phyloP scores from a whole-genome alignment of 2,113 vertebrate genomes.

The Menura novaehollandiae region DNA sequence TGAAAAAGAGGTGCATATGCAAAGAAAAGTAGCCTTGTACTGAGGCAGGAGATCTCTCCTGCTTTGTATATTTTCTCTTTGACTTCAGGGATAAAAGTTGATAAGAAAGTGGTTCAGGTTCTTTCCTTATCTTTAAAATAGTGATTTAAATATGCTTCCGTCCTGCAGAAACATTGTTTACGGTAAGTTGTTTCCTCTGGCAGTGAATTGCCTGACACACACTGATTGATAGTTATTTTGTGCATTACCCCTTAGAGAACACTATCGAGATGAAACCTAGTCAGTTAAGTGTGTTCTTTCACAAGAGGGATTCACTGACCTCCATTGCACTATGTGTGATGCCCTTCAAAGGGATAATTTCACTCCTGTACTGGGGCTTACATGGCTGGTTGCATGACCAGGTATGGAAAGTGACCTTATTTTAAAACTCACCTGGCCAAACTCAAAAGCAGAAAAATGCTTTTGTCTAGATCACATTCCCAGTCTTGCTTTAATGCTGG shows the following conservation, averaged over 20 bases:
- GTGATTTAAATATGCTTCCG: neutral
- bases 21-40: neutral
- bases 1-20: neutral
- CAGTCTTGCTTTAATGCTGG: neutral
- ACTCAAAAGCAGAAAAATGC: rapidly evolving
- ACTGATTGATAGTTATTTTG: neutral
- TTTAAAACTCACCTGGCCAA: neutral
- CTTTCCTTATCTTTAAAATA: neutral
- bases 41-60: neutral
- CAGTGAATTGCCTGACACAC: neutral
- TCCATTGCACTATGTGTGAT: neutral
- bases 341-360: neutral
- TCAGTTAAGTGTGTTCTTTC: neutral
- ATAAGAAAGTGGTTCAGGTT: neutral
- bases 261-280: neutral
- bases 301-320: neutral
- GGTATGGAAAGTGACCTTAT: neutral
- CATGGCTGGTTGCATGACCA: neutral
- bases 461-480: neutral
- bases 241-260: neutral
- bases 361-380: neutral
- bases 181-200: neutral
- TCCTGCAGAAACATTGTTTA: constrained; percentile 10
- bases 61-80: neutral
- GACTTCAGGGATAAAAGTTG: neutral